Percentiles rank a stretch among this genome's conserved stretches.
Conservation (phyloP, 2,888 invertebrate genomes). For the Ormyrus rosae region DNA sequence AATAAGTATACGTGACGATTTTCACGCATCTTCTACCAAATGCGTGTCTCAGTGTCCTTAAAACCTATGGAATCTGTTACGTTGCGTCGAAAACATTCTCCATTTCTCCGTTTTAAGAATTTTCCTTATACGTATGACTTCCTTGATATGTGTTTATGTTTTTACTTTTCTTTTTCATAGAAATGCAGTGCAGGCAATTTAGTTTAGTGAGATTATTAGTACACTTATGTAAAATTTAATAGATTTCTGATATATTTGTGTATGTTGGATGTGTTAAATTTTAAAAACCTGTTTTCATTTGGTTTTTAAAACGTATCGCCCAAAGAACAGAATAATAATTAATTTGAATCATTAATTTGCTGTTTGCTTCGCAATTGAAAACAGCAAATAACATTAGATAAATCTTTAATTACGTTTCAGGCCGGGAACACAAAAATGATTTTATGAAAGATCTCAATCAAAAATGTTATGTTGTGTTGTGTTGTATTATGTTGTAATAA, state of each 20-base stretch:
- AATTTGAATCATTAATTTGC: constrained; percentile 31
- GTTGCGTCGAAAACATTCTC: background rate
- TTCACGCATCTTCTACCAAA: constrained; percentile 25
- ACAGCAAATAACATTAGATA: constrained; percentile 5
- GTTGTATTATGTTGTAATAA: too few species aligned
- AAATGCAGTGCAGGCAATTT: too few species aligned
- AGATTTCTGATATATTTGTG: too few species aligned
- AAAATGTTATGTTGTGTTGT: too few species aligned
- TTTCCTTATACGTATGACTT: constrained; percentile 13
- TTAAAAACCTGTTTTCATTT: constrained; percentile 35
- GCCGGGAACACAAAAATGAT: too few species aligned
- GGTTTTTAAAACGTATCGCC: background rate
- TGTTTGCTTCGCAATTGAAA: constrained; percentile 27
- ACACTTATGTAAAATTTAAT: too few species aligned
- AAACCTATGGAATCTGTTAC: constrained; percentile 3
- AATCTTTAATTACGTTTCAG: too few species aligned
- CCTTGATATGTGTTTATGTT: background rate
- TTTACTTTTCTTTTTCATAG: too few species aligned
- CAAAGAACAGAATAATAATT: background rate
- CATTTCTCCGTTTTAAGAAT: constrained; percentile 13
- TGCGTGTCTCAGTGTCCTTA: constrained; percentile 2
- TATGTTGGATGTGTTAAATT: background rate
- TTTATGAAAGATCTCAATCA: too few species aligned
- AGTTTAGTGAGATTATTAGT: too few species aligned
- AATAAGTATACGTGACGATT: constrained; percentile 37